Percentiles rank a stretch among this genome's conserved stretches.
Evolutionary conservation across 2,888 invertebrate species (phyloP).

Genomic region (Pycnomerus fuliginosus): DNA sequence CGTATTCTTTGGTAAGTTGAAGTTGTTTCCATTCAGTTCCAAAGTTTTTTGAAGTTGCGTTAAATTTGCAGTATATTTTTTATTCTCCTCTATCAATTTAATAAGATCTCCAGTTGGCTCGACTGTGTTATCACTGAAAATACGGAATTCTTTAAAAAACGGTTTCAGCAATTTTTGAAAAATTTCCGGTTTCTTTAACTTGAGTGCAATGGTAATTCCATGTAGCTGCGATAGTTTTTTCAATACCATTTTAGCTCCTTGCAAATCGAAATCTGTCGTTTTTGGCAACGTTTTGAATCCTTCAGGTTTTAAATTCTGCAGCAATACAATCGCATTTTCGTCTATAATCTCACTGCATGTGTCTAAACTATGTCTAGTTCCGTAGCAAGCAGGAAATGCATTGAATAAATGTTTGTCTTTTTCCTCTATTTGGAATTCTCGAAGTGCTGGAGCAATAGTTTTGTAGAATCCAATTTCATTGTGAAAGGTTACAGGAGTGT

Average conservation of each 20-base stretch:
- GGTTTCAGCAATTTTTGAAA: too few species aligned
- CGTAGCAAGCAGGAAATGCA: conserved; percentile 43
- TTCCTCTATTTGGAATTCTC: conserved; percentile 51
- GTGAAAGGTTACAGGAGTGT: conserved; percentile 54
- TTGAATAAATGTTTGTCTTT: conserved; percentile 49
- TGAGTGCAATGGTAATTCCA: conserved; percentile 56
- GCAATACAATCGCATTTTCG: conserved; percentile 55
- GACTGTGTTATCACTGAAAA: too few species aligned
- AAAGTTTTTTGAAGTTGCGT: too few species aligned
- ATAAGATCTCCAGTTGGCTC: too few species aligned
- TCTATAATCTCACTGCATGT: conserved; percentile 34
- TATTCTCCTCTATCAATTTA: too few species aligned
- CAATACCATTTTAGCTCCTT: conserved; percentile 50
- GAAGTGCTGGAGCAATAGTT: conserved; percentile 52
- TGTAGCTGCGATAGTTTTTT: conserved; percentile 56
- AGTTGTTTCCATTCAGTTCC: too few species aligned
- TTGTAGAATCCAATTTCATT: conserved; percentile 58
- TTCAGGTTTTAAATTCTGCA: conserved; percentile 55
- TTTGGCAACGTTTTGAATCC: conserved; percentile 54
- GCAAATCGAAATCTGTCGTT: conserved; percentile 51
- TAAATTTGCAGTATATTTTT: too few species aligned
- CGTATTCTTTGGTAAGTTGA: too few species aligned
- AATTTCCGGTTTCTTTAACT: conserved; percentile 46
- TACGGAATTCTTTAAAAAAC: too few species aligned
- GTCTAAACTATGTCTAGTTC: conserved; percentile 35